Conservation (phyloP, 1,140 invertebrate species). For the Anastrepha obliqua region DNA sequence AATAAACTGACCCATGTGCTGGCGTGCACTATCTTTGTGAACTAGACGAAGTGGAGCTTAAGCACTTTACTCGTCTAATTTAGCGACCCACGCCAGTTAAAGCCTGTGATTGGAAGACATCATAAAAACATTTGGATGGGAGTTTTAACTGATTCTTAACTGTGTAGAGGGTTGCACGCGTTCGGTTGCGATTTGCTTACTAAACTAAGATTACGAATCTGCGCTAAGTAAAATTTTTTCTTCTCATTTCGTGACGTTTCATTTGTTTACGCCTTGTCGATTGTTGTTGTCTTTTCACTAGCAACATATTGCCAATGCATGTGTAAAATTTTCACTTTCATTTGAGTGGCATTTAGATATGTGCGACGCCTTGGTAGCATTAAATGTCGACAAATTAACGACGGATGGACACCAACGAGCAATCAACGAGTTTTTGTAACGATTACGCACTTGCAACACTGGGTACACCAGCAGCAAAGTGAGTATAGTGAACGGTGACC, state of each 20-base stretch:
- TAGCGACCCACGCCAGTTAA: too few species aligned
- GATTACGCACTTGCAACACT: not conserved
- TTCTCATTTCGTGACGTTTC: not conserved
- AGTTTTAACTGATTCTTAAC: too few species aligned
- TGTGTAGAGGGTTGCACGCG: too few species aligned
- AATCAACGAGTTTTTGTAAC: not conserved
- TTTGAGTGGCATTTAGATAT: not conserved
- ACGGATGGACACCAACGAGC: not conserved
- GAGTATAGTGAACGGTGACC: not conserved
- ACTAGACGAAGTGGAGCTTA: too few species aligned
- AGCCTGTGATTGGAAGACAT: too few species aligned
- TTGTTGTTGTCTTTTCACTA: conserved; percentile 10
- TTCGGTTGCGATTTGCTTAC: too few species aligned
- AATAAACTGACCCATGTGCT: too few species aligned
- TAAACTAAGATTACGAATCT: too few species aligned
- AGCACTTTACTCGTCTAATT: too few species aligned
- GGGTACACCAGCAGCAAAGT: not conserved
- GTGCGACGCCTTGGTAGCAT: not conserved
- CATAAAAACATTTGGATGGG: too few species aligned
- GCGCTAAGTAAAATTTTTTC: not conserved
- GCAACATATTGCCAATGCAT: conserved; percentile 1
- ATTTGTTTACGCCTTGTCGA: not conserved
- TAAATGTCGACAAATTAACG: conserved; percentile 7
- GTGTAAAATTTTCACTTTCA: conserved; percentile 42
- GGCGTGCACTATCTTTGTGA: too few species aligned